Evolutionary conservation across 2,113 vertebrate genomes (phyloP).

Genomic region (Thryonomys swinderianus): DNA sequence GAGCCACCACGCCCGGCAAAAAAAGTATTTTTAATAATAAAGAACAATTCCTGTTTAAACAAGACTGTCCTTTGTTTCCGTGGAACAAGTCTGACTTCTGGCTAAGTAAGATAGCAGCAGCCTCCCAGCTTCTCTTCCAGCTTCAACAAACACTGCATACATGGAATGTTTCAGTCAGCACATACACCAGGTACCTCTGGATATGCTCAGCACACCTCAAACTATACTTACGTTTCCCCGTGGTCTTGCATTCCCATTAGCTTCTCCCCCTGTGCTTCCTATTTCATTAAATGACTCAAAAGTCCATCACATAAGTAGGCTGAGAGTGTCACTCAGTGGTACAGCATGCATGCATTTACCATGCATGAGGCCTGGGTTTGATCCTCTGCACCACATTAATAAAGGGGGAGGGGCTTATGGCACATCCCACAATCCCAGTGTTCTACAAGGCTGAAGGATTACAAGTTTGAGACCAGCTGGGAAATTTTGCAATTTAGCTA

Average conservation of each 20-base stretch:
- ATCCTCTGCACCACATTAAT: not conserved
- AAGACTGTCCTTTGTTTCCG: not conserved
- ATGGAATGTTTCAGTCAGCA: not conserved
- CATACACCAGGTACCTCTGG: not conserved
- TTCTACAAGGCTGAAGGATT: not conserved
- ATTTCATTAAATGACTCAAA: slow-evolving; percentile 26
- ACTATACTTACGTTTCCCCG: not conserved
- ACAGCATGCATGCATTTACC: not conserved
- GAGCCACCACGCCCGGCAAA: too few species aligned
- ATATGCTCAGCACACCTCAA: not conserved
- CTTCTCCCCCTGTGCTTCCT: not conserved
- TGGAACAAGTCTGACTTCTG: not conserved
- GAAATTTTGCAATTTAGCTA: not conserved
- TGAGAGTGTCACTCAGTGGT: not conserved
- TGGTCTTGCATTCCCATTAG: not conserved
- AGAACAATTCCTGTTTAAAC: not conserved
- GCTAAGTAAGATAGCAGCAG: not conserved
- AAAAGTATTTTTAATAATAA: not conserved
- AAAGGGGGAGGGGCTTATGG: not conserved
- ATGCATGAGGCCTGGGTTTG: not conserved
- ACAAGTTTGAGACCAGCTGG: not conserved
- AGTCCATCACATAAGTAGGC: not conserved
- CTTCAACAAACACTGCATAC: not conserved
- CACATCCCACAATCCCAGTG: not conserved
- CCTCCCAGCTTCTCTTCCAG: not conserved